Evolutionary conservation across 2,113 vertebrate genomes (phyloP), one percentile per base, ranked within the genome.

Genomic region (Chaetodon trifascialis): DNA sequence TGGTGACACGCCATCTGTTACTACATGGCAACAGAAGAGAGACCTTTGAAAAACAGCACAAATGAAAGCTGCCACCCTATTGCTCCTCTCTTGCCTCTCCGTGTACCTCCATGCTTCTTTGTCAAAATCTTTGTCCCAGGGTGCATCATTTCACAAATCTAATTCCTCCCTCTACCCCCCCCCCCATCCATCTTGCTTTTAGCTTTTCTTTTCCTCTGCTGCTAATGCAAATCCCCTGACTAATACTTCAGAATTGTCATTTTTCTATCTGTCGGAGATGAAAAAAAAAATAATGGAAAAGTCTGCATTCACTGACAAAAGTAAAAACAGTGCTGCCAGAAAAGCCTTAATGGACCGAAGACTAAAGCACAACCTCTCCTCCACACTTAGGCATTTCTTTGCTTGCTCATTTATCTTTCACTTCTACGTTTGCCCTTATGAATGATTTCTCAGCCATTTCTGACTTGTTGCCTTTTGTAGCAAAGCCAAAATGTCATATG

Each of bases 341-440:
- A 82, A 84, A 85, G 52, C 76, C 71, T 80, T 88, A 86, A 90
- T 84, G 86, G 86, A 87, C 66, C 52, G 74, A 70, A 88, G 51
- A 90, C 62, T 66, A 76, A 83, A 81, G 68, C 60, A 42, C 51
- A 55, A 67, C 76, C 80, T 80, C 52, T 73, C 47, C 25, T 73
- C 65, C 42, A 70, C 67, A 76, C 74, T 71, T 68, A 63, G 10
- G 34, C 59, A 73, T 81, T 86, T 68, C 25, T 63, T 68, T 76
- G 36, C 72, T 70, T 60, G 38, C 71, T 77, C 69, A 84, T 88
- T 86, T 88, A 79, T 90, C 72, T 76, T 79, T 77, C 7, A 30
- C 46, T 82, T 68, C 71, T 58, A 77, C 76, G 70, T 80, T 59
- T 80, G 64, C 59, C 30, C 44, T 80, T 47, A 82, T 80, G 66